Conservation (phyloP, 2,888 invertebrate species). For the Drosophila flavopinicola region DNA sequence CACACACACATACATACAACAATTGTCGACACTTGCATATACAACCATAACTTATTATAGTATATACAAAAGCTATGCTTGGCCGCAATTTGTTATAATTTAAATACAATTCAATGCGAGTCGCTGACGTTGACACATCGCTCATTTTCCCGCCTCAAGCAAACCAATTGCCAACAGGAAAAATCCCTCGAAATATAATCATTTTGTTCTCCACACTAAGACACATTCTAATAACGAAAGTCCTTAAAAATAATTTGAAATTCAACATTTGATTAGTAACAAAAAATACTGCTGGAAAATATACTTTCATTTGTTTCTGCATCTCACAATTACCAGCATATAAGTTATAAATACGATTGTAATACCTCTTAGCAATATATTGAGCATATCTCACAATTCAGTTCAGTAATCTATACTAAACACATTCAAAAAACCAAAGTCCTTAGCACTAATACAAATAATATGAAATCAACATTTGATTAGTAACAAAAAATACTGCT, state of each 20-base stretch:
- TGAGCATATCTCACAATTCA: not conserved
- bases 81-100: constrained; percentile 78
- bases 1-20: constrained; percentile 38
- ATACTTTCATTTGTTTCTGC: no score
- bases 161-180: constrained; percentile 9
- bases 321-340: no score
- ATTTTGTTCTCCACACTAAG: not conserved
- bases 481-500: no score
- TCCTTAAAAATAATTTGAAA: no score
- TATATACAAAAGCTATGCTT: constrained; percentile 48
- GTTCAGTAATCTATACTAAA: no score
- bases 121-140: constrained; percentile 41
- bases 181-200: not conserved
- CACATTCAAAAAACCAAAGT: no score
- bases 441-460: no score
- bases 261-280: no score
- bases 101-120: constrained; percentile 73
- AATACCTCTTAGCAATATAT: not conserved
- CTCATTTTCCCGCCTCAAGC: constrained; percentile 15
- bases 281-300: no score
- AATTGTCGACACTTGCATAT: constrained; percentile 62
- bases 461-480: no score
- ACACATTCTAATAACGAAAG: no score
- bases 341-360: no score
- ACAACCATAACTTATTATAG: constrained; percentile 13